Percentiles rank a stretch among this genome's conserved stretches.
These are phyloP conservation scores for Brienomyrus brachyistius DNA, from an alignment of 2,113 vertebrate species.

Conservation along the genomic window DNA sequence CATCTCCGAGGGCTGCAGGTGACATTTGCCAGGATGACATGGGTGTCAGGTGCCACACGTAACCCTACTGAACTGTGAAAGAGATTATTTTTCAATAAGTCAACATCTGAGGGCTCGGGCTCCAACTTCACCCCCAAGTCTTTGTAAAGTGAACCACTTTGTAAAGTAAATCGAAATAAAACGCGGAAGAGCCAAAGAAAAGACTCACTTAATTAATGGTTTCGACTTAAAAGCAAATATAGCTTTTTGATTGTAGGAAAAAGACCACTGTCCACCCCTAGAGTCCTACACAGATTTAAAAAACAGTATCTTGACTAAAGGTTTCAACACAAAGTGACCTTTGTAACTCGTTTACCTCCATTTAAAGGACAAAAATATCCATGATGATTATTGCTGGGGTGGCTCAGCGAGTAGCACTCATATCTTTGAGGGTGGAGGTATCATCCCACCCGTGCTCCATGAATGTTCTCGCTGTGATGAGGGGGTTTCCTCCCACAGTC, in stretches of 20 bases:
- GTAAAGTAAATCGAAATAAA: conserved; percentile 23
- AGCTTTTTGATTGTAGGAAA: not conserved
- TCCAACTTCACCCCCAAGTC: conserved; percentile 12
- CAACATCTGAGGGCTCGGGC: not conserved
- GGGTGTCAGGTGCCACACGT: not conserved
- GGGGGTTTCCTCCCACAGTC: not conserved
- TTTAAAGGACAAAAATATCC: not conserved
- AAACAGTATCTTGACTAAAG: not conserved
- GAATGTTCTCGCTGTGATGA: not conserved
- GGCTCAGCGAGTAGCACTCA: not conserved
- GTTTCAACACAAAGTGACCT: not conserved
- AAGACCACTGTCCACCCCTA: not conserved
- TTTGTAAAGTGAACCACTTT: conserved; percentile 23
- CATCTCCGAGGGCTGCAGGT: not conserved
- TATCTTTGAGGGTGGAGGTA: not conserved
- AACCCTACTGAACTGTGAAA: conserved; percentile 4
- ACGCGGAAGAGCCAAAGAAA: not conserved
- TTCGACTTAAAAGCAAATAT: not conserved
- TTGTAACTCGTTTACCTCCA: not conserved
- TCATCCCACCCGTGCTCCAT: not conserved
- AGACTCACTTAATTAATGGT: not conserved
- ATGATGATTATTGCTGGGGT: not conserved
- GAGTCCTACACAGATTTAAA: not conserved
- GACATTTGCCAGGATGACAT: not conserved
- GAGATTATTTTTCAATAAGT: conserved; percentile 26